Conservation (phyloP, 2,888 invertebrate species). For the Bellardia pandia region DNA sequence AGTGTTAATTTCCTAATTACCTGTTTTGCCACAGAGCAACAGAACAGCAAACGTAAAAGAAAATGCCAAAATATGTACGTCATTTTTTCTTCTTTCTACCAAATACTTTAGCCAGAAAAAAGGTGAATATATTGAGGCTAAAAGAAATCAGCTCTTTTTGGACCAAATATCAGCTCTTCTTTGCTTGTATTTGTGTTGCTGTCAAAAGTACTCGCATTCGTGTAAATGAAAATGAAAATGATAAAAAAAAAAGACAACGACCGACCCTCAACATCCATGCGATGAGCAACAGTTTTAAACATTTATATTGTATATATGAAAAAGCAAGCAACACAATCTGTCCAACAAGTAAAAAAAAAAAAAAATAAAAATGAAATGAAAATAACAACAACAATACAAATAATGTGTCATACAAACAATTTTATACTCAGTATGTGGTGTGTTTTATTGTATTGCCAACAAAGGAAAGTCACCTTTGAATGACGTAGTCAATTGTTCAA, state of each 20-base stretch:
- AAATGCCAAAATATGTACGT: slow-evolving; percentile 67
- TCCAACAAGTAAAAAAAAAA: slow-evolving; percentile 68
- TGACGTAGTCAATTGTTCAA: slow-evolving; percentile 65
- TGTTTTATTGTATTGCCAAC: slow-evolving; percentile 43
- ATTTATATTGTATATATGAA: slow-evolving; percentile 14
- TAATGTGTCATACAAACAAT: slow-evolving; percentile 31
- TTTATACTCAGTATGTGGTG: slow-evolving; percentile 44
- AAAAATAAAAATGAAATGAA: neutral
- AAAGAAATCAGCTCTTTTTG: slow-evolving; percentile 46
- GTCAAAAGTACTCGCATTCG: slow-evolving; percentile 7
- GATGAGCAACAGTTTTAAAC: slow-evolving; percentile 70
- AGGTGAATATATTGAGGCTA: slow-evolving; percentile 38
- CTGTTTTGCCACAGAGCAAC: slow-evolving; percentile 30
- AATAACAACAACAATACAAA: neutral
- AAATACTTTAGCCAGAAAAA: neutral
- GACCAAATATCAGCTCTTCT: slow-evolving; percentile 24
- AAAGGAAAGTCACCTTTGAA: slow-evolving; percentile 70
- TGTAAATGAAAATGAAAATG: slow-evolving; percentile 10
- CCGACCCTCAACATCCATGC: slow-evolving; percentile 41
- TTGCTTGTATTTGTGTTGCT: neutral
- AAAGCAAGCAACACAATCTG: slow-evolving; percentile 50
- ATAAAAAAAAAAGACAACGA: slow-evolving; percentile 20
- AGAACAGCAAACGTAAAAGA: slow-evolving; percentile 34
- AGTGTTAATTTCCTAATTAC: slow-evolving; percentile 49
- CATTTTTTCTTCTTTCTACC: slow-evolving; percentile 27